Base-by-base conservation (phyloP, 2,797 vertebrate species). In the Merluccius polli region DNA sequence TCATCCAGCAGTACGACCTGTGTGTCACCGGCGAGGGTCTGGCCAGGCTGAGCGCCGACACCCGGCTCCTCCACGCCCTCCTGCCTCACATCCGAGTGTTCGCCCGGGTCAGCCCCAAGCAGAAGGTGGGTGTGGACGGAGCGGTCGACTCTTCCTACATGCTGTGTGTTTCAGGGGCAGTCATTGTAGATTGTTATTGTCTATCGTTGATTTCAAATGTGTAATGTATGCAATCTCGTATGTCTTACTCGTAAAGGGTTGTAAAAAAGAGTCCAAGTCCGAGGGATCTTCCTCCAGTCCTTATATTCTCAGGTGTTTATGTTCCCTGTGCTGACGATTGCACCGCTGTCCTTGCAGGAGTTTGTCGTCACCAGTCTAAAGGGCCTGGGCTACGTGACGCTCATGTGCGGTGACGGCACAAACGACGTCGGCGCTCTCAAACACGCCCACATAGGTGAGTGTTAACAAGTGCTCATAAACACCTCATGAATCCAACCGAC, bases 381-480 rank as follows among this genome's bases (percentile, higher is more conserved):
- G 85, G 95, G 95, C 31, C 89, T 98, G 35, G 98, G 97, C 70
- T 99, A 94, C 1, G 91, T 95, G 75, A 99, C 97, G 0, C 88
- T 99, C 63, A 99, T 99, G 97, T 99, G 98, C 0, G 98, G 98
- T 0, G 98, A 99, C 0, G 97, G 97, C n/a, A 99, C 98, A 77
- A 99, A 99, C 72, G 98, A 99, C 0, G 97, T 99, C 0, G 98
- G 98, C 2, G 98, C 98, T 4, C 94, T 99, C 78, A 98, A 98
- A 87, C 98, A 99, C 0, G 97, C 98, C 0, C 97, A 99, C 0
- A 96, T 99, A 83, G 98, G 98, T 99, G 87, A 94, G 94, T 41
- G 21, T 79, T 48, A 35, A 24, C 32, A 8, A 41, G 48, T 11
- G 8, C 16, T 3, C 21, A 3, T 30, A 2, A 31, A 30, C 65